Conservation (phyloP, 1,140 invertebrate genomes). For the Trichonephila clavata region DNA sequence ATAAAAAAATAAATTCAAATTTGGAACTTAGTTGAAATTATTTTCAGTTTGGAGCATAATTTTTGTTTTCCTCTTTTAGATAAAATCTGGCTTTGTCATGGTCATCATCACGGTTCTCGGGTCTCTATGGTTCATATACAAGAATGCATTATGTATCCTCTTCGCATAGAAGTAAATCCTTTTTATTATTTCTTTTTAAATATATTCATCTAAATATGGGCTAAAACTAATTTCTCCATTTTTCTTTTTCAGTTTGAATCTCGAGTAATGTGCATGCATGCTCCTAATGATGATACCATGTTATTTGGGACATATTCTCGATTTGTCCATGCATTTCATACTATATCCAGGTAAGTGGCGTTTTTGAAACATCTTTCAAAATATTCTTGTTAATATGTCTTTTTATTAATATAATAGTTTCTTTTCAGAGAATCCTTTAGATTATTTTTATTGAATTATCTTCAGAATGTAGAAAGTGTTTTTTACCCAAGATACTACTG, state of each 20-base stretch:
- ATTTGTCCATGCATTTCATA: constrained; percentile 81
- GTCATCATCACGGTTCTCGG: constrained; percentile 80
- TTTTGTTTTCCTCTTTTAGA: constrained; percentile 77
- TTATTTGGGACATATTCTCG: constrained; percentile 82
- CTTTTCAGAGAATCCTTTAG: too few relatives aligned
- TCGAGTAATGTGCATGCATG: constrained; percentile 81
- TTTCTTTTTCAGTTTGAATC: constrained; percentile 81
- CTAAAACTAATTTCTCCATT: background rate
- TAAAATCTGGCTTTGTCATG: constrained; percentile 82
- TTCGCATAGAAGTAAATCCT: constrained; percentile 81
- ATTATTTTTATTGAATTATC: too few relatives aligned
- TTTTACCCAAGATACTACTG: too few relatives aligned
- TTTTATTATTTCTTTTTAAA: too few relatives aligned
- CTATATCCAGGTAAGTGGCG: constrained; percentile 77
- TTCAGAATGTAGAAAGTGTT: too few relatives aligned
- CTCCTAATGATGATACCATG: constrained; percentile 80
- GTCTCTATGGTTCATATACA: constrained; percentile 80
- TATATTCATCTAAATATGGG: background rate
- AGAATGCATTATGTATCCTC: constrained; percentile 80
- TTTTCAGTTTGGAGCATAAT: too few relatives aligned
- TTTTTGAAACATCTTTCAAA: too few relatives aligned
- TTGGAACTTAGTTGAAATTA: too few relatives aligned
- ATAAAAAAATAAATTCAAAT: too few relatives aligned
- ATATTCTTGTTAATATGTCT: too few relatives aligned
- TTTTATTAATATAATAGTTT: too few relatives aligned